Base-by-base conservation (phyloP, 2,888 invertebrate species). In the Stenichneumon culpator region DNA sequence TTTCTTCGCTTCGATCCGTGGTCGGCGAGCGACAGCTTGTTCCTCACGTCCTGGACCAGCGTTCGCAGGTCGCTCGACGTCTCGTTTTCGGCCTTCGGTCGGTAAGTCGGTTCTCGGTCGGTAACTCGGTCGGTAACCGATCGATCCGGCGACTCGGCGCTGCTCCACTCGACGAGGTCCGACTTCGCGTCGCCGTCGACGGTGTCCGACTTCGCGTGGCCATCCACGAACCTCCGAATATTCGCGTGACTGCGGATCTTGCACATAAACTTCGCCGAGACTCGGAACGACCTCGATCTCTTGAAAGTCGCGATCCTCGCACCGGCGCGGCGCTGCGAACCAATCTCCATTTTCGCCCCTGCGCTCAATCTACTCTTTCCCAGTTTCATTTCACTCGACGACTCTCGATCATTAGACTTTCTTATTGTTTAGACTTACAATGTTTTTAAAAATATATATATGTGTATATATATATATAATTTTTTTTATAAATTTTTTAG, bases 251-350 rank as follows among this genome's bases (percentile, higher is more conserved):
- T 90, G 0, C 91, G 91, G 7, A 94, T 92, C 81, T 92, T 93
- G 32, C 93, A 90, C 82, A 94, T 91, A n/a, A 94, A 88, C 81
- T 91, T 91, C 32, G 93, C 88, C 16, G 94, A 94, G 0, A 93
- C 93, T 1, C 93, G 89, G 50, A 93, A 92, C n/a, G 93, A 93
- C 50, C 91, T 91, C 22, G 93, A 93, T 68, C 93, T 89, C 69
- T 93, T 94, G 82, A 93, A 88, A 73, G 86, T 91, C 44, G 93
- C 91, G 54, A 91, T 89, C 82, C 90, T 88, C 63, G 89, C 85
- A 75, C 63, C 87, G 28, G 89, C 88, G 19, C 88, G 86, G 16
- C 88, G 89, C 32, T 91, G 90, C 39, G 90, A 89, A 50, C 92
- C 88, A 79, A 93, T 87, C 86, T 93, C 93, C 93, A 93, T 93